Evolutionary conservation across 2,113 vertebrate genomes (phyloP), one percentile per base, ranked within the genome.

Genomic region (Labeo rohita): DNA sequence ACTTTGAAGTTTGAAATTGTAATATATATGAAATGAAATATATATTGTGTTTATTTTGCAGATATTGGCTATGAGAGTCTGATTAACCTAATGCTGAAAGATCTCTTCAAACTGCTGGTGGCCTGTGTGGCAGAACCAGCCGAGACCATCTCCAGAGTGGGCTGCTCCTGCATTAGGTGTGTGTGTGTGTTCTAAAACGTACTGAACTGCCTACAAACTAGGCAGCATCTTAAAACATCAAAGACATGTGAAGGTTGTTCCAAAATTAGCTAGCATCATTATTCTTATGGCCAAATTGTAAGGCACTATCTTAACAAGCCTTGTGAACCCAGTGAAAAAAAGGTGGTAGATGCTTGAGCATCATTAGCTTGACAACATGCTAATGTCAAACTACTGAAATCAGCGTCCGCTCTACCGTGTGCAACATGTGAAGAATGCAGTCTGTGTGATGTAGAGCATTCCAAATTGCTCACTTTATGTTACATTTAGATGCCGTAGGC

Each of bases 131-230:
- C 98, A 59, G 98, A 99, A 84, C 97, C 98, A 54, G 97, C 97
- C 0, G 98, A 99, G 93, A 96, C 96, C 91, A 98, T 99, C 95
- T 99, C 98, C 91, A 96, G 98, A 92, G 98, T 99, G 74, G 98
- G 98, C 91, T 99, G 98, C 84, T 99, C 98, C 90, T 99, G 98
- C 90, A 99, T 99, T 91, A 96, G 98, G 98, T 99, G 89, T 92
- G 88, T 28, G 36, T 15, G 21, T 0, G 61, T 8, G 12, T 7
- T 66, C 59, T 9, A 36, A 68, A 68, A 68, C 65, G 3, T 68
- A 68, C 34, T 68, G 65, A 66, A 3, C 65, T 66, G 28, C 28
- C 63, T 15, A 36, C 28, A 66, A 0, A 39, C 39, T 66, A 66
- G 13, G 15, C 28, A 68, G 12, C 28, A 66, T 39, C 39, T 39